phyloP scores from a whole-genome alignment of 1,140 invertebrate genomes.

The Drosophila hydei region DNA sequence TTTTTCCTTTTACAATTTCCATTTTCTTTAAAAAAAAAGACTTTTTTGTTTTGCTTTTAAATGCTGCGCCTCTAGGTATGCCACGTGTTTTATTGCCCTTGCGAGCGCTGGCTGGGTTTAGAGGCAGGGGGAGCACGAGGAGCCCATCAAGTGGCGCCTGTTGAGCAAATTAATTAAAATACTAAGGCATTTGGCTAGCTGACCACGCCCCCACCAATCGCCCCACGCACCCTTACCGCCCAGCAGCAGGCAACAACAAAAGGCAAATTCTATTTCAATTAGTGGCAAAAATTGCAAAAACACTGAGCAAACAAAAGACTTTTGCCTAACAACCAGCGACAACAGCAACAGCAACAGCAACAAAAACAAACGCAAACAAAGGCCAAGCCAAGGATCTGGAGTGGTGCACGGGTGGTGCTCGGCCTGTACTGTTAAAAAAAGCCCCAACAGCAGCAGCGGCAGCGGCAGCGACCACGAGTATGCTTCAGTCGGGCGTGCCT shows the following conservation, averaged over 20 bases:
- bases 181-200: constrained; percentile 67
- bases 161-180: constrained; percentile 80
- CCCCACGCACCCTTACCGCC: not conserved
- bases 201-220: constrained; percentile 16
- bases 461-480: not conserved
- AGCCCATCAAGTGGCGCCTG: constrained; percentile 42
- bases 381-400: not conserved
- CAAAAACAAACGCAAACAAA: constrained; percentile 40
- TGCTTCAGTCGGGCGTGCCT: not conserved
- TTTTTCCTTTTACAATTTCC: constrained; percentile 9
- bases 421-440: not conserved
- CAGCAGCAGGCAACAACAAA: constrained; percentile 42
- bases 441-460: not conserved
- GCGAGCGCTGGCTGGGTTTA: not conserved
- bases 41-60: constrained; percentile 18
- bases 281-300: constrained; percentile 81
- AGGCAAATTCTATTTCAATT: constrained; percentile 80
- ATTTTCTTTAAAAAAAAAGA: too few relatives aligned
- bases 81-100: constrained; percentile 42
- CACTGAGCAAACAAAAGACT: constrained; percentile 74
- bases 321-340: constrained; percentile 56
- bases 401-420: not conserved
- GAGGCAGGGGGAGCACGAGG: not conserved
- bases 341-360: constrained; percentile 26
- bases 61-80: constrained; percentile 64